Conservation (phyloP, 35 echinoderm and acorn worm species). For the Lytechinus variegatus region DNA sequence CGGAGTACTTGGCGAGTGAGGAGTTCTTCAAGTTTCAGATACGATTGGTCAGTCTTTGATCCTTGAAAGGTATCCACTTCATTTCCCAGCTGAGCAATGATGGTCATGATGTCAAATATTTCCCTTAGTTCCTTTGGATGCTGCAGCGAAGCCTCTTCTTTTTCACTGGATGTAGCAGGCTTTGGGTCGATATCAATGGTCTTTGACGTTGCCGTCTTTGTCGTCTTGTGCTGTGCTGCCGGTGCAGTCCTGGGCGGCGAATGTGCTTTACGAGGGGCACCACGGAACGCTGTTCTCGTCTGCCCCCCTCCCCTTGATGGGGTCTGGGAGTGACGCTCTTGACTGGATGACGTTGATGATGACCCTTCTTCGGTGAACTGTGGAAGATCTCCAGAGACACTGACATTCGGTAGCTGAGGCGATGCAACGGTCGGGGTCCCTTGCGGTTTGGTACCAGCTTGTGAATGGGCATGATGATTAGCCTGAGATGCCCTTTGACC, state of each 20-base stretch:
- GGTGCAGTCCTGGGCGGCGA: background rate
- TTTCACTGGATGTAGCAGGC: background rate
- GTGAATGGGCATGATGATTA: background rate
- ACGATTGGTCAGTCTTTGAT: slow-evolving; percentile 52
- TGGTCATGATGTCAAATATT: slow-evolving; percentile 59
- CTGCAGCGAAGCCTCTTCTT: background rate
- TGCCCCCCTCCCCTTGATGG: background rate
- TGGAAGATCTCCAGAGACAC: slow-evolving; percentile 35
- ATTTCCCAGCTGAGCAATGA: slow-evolving; percentile 37
- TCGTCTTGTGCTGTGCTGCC: background rate
- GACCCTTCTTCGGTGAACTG: slow-evolving; percentile 17
- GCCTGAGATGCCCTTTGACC: slow-evolving; percentile 23
- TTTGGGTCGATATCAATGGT: background rate
- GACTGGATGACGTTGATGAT: background rate
- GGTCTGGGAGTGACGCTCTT: background rate
- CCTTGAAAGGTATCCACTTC: slow-evolving; percentile 64
- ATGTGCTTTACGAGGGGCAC: background rate
- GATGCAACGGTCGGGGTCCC: background rate
- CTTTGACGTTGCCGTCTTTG: background rate
- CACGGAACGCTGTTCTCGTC: background rate
- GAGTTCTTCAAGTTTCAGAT: slow-evolving; percentile 70
- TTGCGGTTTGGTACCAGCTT: background rate
- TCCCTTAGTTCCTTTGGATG: slow-evolving; percentile 4
- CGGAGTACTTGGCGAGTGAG: slow-evolving; percentile 70
- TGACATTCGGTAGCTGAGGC: slow-evolving; percentile 35